A percentile compares a stretch with the other conserved stretches of the same genome.
These are phyloP conservation scores for Ctenopoma kingsleyae DNA, from an alignment of 2,797 vertebrate genomes.

Conservation along the genomic window DNA sequence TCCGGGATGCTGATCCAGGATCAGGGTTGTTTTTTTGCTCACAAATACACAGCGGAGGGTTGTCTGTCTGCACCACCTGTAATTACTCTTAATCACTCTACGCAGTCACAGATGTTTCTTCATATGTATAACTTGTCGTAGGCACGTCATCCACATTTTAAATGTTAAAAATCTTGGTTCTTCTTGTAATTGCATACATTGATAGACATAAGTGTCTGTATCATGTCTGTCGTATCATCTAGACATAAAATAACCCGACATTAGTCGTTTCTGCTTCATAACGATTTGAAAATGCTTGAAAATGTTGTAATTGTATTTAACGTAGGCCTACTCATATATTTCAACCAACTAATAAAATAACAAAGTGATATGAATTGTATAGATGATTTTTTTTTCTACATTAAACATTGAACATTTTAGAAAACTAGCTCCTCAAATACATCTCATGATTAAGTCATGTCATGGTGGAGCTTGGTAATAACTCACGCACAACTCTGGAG, in stretches of 20 bases:
- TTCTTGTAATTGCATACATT: background rate
- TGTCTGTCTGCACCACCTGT: constrained; percentile 51
- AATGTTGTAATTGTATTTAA: background rate
- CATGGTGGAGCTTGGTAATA: constrained; percentile 7
- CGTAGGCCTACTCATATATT: background rate
- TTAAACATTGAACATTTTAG: background rate
- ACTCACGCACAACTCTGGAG: constrained; percentile 7
- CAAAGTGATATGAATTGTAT: no score
- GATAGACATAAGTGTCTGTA: background rate
- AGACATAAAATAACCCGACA: background rate
- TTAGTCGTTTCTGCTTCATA: background rate
- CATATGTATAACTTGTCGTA: background rate
- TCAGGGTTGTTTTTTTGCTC: constrained; percentile 77
- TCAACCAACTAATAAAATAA: background rate
- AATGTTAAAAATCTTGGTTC: background rate
- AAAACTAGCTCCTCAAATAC: background rate
- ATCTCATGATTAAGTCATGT: constrained; percentile 4
- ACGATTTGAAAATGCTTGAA: background rate
- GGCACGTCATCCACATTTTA: background rate
- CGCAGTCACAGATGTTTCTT: constrained; percentile 4
- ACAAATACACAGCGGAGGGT: constrained; percentile 21
- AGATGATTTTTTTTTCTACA: background rate
- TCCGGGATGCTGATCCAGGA: constrained; percentile 64
- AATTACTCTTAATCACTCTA: constrained; percentile 15
- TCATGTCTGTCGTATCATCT: background rate